A percentile compares a stretch with the other conserved stretches of the same genome.
These are phyloP conservation scores for Nomada hirtipes DNA, from an alignment of 2,888 invertebrate species.

Conservation along the genomic window DNA sequence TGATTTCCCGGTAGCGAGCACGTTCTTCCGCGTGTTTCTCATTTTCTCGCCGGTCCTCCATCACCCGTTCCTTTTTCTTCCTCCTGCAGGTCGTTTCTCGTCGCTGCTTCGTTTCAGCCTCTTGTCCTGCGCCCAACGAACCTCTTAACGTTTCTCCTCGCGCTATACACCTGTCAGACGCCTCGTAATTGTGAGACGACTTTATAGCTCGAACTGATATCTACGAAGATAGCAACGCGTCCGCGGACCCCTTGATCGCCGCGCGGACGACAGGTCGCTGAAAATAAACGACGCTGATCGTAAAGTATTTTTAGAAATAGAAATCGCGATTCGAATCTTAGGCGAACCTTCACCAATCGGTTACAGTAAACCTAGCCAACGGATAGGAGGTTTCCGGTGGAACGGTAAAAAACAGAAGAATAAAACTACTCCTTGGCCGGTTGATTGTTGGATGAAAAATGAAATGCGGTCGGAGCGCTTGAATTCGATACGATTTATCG, in stretches of 20 bases:
- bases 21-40: constrained; percentile 32
- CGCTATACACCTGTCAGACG: constrained; percentile 71
- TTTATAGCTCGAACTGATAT: constrained; percentile 70
- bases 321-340: constrained; percentile 5
- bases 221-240: constrained; percentile 61
- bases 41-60: constrained; percentile 43
- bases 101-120: constrained; percentile 49
- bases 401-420: too few species aligned
- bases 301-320: constrained; percentile 52
- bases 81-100: constrained; percentile 44
- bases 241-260: constrained; percentile 55
- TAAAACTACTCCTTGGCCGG: too few species aligned
- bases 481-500: too few species aligned
- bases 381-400: neutral
- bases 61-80: constrained; percentile 43
- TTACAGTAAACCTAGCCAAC: constrained; percentile 13
- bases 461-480: neutral
- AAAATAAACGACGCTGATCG: constrained; percentile 38
- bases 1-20: constrained; percentile 19
- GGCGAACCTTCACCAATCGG: neutral
- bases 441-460: neutral
- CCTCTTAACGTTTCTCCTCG: constrained; percentile 69
- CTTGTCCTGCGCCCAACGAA: constrained; percentile 61
- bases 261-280: constrained; percentile 47
- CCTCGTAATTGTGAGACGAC: constrained; percentile 69